Percentiles rank a stretch among this genome's conserved stretches.
Conservation (phyloP, 2,797 vertebrate species). For the Hypotaenidia philippensis region DNA sequence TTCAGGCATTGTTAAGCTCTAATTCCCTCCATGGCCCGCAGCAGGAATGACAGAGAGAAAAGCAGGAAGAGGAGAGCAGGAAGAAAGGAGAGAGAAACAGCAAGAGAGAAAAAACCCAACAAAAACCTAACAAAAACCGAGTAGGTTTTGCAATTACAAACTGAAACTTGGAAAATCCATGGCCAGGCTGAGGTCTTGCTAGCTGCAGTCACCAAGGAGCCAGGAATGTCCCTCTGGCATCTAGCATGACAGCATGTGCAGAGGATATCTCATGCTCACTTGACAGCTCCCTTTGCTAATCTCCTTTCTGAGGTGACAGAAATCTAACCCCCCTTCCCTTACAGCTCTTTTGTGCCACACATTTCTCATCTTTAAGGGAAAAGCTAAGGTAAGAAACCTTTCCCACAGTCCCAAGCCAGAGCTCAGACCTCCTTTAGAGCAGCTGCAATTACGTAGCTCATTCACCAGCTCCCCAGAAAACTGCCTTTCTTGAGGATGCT, state of each 20-base stretch:
- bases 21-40: neutral
- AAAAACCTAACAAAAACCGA: rapidly evolving
- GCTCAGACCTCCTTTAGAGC: neutral
- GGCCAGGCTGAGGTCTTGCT: constrained; percentile 7
- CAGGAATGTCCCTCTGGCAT: constrained; percentile 57
- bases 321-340: constrained; percentile 33
- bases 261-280: constrained; percentile 46
- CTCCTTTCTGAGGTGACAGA: constrained; percentile 46
- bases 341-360: constrained; percentile 10
- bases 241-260: constrained; percentile 38
- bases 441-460: neutral
- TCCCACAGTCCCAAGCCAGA: neutral
- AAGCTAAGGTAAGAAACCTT: constrained; percentile 26
- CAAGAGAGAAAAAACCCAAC: neutral
- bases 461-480: neutral
- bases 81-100: neutral
- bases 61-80: neutral
- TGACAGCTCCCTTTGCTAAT: constrained; percentile 68
- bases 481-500: constrained; percentile 10
- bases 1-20: neutral
- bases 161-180: neutral
- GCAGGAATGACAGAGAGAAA: neutral
- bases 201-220: constrained; percentile 48
- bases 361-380: constrained; percentile 14
- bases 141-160: neutral